Evolutionary conservation across 2,797 vertebrate species (phyloP).

Genomic region (Otolemur crassicaudatus): DNA sequence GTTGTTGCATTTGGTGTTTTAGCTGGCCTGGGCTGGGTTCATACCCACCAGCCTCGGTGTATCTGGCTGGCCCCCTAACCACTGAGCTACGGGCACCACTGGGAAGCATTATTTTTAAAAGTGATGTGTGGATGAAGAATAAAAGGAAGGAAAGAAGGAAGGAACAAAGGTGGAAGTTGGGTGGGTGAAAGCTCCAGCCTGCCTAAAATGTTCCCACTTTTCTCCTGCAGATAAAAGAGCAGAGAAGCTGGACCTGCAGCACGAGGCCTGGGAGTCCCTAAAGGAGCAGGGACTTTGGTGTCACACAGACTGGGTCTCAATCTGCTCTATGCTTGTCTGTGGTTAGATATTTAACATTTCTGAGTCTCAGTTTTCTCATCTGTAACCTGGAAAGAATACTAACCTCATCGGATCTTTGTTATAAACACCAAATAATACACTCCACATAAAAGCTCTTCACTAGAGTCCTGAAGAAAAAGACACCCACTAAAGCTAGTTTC

Average conservation of each 20-base stretch:
- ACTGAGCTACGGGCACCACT: too few relatives aligned
- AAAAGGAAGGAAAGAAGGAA: neutral
- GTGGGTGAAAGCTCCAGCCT: neutral
- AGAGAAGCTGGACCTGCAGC: neutral
- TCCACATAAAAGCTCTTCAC: neutral
- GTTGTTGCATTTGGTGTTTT: too few relatives aligned
- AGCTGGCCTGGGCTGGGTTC: too few relatives aligned
- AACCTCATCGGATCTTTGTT: neutral
- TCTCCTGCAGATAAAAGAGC: neutral
- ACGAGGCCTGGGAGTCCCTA: fast-evolving
- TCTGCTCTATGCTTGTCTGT: neutral
- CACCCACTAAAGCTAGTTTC: neutral
- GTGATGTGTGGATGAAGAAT: neutral
- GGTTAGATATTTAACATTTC: neutral
- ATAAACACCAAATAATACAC: neutral
- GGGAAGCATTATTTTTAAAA: neutral
- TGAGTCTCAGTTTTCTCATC: neutral
- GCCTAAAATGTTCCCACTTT: neutral
- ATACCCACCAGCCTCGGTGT: too few relatives aligned
- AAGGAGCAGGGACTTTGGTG: neutral
- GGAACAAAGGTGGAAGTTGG: neutral
- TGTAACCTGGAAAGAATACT: neutral
- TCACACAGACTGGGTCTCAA: neutral
- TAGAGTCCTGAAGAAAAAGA: neutral
- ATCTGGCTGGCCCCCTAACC: too few relatives aligned